A percentile compares a stretch with the other conserved stretches of the same genome.
phyloP scores from a whole-genome alignment of 2,113 vertebrate genomes.

The Rhea pennata region DNA sequence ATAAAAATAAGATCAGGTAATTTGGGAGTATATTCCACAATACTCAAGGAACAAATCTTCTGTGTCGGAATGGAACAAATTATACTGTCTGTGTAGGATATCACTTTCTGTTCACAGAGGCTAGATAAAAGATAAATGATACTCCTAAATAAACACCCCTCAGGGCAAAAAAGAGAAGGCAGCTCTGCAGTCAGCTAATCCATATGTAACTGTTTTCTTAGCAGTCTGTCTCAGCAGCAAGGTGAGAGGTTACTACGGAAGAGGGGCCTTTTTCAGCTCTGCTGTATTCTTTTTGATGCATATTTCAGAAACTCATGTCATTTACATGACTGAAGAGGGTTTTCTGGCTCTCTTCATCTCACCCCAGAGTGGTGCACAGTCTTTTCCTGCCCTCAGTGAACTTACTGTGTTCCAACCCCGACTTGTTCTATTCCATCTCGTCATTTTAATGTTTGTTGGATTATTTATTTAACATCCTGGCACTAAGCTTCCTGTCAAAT shows the following conservation, averaged over 20 bases:
- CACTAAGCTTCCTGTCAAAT: neutral
- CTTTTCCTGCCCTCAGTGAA: neutral
- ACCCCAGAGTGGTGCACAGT: neutral
- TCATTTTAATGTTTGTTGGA: neutral
- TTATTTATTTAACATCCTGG: neutral
- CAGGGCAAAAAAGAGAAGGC: neutral
- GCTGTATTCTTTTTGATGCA: neutral
- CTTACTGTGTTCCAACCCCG: neutral
- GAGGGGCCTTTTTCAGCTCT: neutral
- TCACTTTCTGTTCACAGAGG: neutral
- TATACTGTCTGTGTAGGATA: neutral
- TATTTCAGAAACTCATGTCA: constrained; percentile 23
- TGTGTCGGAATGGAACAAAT: constrained; percentile 19
- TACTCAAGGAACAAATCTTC: neutral
- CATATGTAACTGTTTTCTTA: neutral
- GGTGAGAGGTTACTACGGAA: neutral
- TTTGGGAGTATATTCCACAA: neutral
- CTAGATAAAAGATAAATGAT: constrained; percentile 19
- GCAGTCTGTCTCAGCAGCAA: neutral
- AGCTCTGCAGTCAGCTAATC: neutral
- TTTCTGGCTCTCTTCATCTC: neutral
- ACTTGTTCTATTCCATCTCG: neutral
- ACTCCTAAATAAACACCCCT: neutral
- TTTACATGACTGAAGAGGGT: neutral
- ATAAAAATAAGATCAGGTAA: neutral